These are phyloP conservation scores for Leucozona laternaria DNA, from an alignment of 2,888 invertebrate species.

Conservation along the genomic window DNA sequence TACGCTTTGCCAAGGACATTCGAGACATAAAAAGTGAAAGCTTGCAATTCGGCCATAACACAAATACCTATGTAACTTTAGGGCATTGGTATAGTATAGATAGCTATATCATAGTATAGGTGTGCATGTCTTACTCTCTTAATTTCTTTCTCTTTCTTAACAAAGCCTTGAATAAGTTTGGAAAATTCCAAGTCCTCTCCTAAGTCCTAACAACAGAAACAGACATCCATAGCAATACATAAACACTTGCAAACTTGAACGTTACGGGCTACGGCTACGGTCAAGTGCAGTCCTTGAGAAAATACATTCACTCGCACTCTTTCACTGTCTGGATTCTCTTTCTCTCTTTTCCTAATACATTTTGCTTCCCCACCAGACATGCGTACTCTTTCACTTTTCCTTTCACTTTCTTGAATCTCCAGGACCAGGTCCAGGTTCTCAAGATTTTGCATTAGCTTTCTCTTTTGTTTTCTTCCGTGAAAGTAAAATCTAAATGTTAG, in stretches of 20 bases:
- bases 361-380: conserved; percentile 34
- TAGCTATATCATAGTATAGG: no score
- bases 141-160: conserved; percentile 52
- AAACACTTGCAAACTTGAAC: conserved; percentile 40
- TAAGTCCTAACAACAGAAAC: not conserved
- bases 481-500: conserved; percentile 62
- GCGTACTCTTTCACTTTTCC: conserved; percentile 57
- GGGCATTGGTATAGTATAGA: conserved; percentile 4
- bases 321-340: conserved; percentile 31
- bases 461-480: conserved; percentile 69
- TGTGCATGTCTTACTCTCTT: conserved; percentile 63
- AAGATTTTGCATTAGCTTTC: conserved; percentile 66
- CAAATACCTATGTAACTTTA: conserved; percentile 5
- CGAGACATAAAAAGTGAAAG: conserved; percentile 81
- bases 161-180: not conserved
- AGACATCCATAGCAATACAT: conserved; percentile 9
- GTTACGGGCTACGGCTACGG: conserved; percentile 19
- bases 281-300: conserved; percentile 74
- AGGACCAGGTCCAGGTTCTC: not conserved
- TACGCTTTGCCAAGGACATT: conserved; percentile 83
- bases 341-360: conserved; percentile 34
- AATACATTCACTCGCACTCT: conserved; percentile 33
- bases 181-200: not conserved
- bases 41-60: conserved; percentile 72
- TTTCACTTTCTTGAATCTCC: conserved; percentile 42